Evolutionary conservation across 1,140 invertebrate genomes (phyloP).

Genomic region (Drosophila albomicans): DNA sequence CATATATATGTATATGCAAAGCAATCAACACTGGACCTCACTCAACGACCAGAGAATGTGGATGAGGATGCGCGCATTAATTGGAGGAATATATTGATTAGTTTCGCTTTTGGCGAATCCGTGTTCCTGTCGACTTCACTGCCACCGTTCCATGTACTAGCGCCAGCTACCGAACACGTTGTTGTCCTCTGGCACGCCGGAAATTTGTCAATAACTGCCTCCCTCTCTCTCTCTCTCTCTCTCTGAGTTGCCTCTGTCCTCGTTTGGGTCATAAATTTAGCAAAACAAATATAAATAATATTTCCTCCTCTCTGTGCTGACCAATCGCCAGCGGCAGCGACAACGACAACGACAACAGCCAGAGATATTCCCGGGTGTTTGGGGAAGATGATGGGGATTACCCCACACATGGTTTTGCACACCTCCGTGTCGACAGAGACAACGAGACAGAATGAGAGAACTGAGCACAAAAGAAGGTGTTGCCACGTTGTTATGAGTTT

Average conservation of each 20-base stretch:
- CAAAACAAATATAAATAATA: slow-evolving; percentile 82
- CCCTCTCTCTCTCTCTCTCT: slow-evolving; percentile 9
- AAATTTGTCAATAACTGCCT: slow-evolving; percentile 72
- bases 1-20: slow-evolving; percentile 36
- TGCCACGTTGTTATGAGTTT: slow-evolving; percentile 82
- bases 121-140: slow-evolving; percentile 68
- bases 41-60: slow-evolving; percentile 17
- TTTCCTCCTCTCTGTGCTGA: slow-evolving; percentile 24
- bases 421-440: slow-evolving; percentile 42
- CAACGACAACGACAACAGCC: not conserved
- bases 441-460: not conserved
- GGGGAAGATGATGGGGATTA: slow-evolving; percentile 11
- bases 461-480: slow-evolving; percentile 67
- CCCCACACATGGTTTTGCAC: slow-evolving; percentile 78
- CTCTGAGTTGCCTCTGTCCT: slow-evolving; percentile 21
- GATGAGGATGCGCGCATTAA: slow-evolving; percentile 29
- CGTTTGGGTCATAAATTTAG: slow-evolving; percentile 67
- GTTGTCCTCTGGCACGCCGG: slow-evolving; percentile 43
- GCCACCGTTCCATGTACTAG: slow-evolving; percentile 79
- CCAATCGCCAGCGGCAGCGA: slow-evolving; percentile 61
- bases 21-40: slow-evolving; percentile 58
- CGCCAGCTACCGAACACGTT: slow-evolving; percentile 70
- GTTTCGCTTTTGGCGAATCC: slow-evolving; percentile 72
- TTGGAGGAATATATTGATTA: slow-evolving; percentile 72
- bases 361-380: not conserved